Percentiles rank a stretch among this genome's conserved stretches.
Evolutionary conservation across 2,888 invertebrate genomes (phyloP).

Genomic region (Oxycera nigricornis): DNA sequence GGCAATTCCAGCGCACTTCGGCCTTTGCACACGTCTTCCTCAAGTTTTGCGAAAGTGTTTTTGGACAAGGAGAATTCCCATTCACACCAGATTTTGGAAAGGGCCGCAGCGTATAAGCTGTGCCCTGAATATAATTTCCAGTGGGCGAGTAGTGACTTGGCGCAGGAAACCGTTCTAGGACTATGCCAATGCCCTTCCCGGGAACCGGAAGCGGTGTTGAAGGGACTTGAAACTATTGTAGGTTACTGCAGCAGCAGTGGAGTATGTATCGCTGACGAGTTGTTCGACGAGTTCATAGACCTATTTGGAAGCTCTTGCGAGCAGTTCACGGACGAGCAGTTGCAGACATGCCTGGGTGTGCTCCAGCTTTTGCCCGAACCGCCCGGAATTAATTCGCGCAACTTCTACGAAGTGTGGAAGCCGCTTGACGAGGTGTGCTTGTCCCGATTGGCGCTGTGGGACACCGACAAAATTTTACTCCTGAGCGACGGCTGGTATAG

Average conservation of each 20-base stretch:
- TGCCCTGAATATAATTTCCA: too few species aligned
- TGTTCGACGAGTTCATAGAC: constrained; percentile 52
- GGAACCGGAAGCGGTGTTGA: constrained; percentile 48
- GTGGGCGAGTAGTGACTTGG: too few species aligned
- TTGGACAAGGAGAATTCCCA: too few species aligned
- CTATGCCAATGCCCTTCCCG: background rate
- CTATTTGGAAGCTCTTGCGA: constrained; percentile 64
- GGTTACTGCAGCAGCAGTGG: constrained; percentile 51
- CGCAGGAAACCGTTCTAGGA: background rate
- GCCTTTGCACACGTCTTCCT: too few species aligned
- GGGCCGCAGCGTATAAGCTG: too few species aligned
- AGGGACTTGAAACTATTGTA: constrained; percentile 51
- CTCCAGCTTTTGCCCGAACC: constrained; percentile 66
- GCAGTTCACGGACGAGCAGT: constrained; percentile 66
- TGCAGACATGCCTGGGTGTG: constrained; percentile 65
- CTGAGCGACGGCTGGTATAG: constrained; percentile 72
- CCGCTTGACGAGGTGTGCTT: constrained; percentile 72
- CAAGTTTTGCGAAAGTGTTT: too few species aligned
- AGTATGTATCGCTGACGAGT: constrained; percentile 52
- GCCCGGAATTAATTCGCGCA: constrained; percentile 64
- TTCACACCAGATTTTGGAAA: too few species aligned
- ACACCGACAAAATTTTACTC: constrained; percentile 65
- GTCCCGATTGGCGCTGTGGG: constrained; percentile 63
- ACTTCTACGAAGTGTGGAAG: constrained; percentile 72
- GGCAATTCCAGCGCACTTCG: too few species aligned